Base-by-base conservation (phyloP, 1,140 invertebrate species). In the Drosophila ercepeae region DNA sequence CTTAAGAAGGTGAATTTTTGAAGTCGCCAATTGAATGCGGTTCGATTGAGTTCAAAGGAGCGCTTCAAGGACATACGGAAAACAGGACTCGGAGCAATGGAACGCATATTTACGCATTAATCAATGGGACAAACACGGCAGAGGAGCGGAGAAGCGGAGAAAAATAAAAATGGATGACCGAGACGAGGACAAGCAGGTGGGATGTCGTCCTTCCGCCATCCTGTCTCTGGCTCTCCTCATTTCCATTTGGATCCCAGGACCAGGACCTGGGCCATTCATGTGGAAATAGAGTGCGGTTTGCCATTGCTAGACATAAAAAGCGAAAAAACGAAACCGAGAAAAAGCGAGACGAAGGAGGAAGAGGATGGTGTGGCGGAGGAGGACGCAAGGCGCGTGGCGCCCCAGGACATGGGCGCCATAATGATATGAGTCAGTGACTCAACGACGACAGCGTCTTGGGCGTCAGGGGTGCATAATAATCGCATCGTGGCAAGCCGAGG, bases 71-170 rank as follows among this genome's bases (percentile, higher is more conserved):
- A 57, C 70, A 45, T 54, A 64, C 61, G 53, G 63, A 44, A 69
- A 64, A 77, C 74, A 77, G 78, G 75, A 63, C 29, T 29, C 50
- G 52, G 18, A 39, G 42, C 61, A 29, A 64, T 54, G 74, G 78
- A 78, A 83, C 61, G 78, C 69, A 82, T 78, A 82, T 83, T 83
- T 83, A 82, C 68, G 78, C 78, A 82, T 82, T 81, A 82, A 81
- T 81, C 78, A 81, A 81, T 81, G 78, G 71, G 78, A 52, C 78
- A 81, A 82, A 82, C 59, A 71, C 67, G 70, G 51, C n/a, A n/a
- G n/a, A n/a, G n/a, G n/a, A n/a, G n/a, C n/a, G n/a, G n/a, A n/a
- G n/a, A n/a, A n/a, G n/a, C 53, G 18, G 57, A 64, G 11, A 2
- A 16, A 36, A 63, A 48, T 41, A 39, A 50, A 42, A 74, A 73